Base-by-base conservation (phyloP, 1,140 invertebrate species). In the Drosophila chauvacae region DNA sequence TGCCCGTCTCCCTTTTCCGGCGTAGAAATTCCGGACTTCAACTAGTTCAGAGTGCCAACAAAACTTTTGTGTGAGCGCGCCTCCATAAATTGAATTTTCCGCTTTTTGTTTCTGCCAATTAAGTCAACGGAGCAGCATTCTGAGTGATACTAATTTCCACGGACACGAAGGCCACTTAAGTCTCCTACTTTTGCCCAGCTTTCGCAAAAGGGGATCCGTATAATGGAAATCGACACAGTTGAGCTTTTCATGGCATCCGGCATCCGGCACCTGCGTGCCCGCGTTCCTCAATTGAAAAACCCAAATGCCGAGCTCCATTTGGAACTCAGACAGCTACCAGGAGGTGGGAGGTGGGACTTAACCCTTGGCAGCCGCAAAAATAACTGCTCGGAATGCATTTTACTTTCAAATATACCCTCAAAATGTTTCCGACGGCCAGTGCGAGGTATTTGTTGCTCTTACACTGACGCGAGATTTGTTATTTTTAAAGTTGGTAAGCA, bases 91-190 rank as follows among this genome's bases (percentile, higher is more conserved):
- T 88, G 55, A 80, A 71, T 88, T 84, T 77, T 66, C 48, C 62
- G 58, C 66, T 63, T 65, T 68, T 81, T 65, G 78, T 77, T 69
- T 80, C 68, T 75, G 69, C 41, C 74, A 81, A 81, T 86, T 71
- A 76, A 79, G 73, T 68, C 74, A 78, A 81, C 74, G 77, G 35
- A 35, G 59, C 72, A 45, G 61, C 68, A 69, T 64, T 74, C 77
- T 61, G 71, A 82, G 71, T 74, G 84, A 88, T 83, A 80, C 77
- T 80, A 87, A 83, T 87, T 88, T 88, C 57, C 53, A 41, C 18
- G 41, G 78, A 80, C 45, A 58, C 63, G 37, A 44, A 48, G 41
- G 59, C 66, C 61, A 81, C 73, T 86, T 68, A 69, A 77, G 56
- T 64, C 41, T 33, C 45, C 20, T 11, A 6, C 20, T 16, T 48